Evolutionary conservation across 2,888 invertebrate genomes (phyloP), one percentile per base, ranked within the genome.

Genomic region (Octonoba sinensis): DNA sequence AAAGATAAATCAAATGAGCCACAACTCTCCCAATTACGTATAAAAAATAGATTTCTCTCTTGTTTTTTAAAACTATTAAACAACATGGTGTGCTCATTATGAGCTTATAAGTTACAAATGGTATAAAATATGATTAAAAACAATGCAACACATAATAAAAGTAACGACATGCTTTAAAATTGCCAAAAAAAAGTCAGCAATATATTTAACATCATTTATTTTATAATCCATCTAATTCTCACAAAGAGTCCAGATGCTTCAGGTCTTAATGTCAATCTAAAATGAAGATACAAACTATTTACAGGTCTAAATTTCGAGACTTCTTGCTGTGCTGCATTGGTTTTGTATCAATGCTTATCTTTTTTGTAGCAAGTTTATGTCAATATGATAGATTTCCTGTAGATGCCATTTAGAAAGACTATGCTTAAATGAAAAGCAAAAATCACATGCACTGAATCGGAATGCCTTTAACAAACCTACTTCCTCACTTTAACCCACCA

Each of bases 21-120:
- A 73, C 67, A 79, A 79, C 72, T 67, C 62, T 73, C 73, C 79
- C 54, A 62, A 46, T 69, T 54, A 62, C 56, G 67, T 81, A 81
- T 81, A 73, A 81, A 81, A 81, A 81, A 81, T 81, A 81, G 20
- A 81, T 66, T 72, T 70, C 22, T 49, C 66, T 27, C 57, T 66
- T 73, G 67, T 62, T 51, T 60, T 73, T 67, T 62, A 79, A 79
- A 79, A 62, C 73, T 73, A 67, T 16, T 66, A 79, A 60, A 79
- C 36, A 8, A 36, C 8, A 6, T 1, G 11, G 36, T 36, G 11
- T 36, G 36, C 36, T 36, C 36, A 36, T 36, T 36, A 36, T 36
- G 36, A 36, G 36, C 36, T 36, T 46, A 62, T 62, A 62, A 62
- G 36, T 62, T 62, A 62, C 44, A 62, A 60, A 44, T 44, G n/a